phyloP scores from a whole-genome alignment of 2,113 vertebrate genomes.

The Aphyosemion australe region DNA sequence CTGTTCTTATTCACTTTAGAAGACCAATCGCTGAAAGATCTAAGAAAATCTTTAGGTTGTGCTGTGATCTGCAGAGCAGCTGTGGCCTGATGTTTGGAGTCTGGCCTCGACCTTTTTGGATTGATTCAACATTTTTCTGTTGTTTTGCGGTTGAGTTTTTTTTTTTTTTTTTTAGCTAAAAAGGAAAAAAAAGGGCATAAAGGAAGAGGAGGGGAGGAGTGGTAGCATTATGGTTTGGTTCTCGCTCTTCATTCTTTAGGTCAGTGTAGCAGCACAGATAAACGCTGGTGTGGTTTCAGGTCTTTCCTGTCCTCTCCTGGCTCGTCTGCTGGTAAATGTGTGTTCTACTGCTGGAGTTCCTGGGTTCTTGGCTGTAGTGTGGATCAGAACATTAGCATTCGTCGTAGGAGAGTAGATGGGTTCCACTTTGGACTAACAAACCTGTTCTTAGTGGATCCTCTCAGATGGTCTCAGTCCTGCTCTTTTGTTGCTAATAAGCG shows the following conservation, averaged over 20 bases:
- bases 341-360: slow-evolving; percentile 11
- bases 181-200: slow-evolving; percentile 15
- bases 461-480: slow-evolving; percentile 10
- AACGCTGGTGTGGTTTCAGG: slow-evolving; percentile 60
- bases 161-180: slow-evolving; percentile 34
- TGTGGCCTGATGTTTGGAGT: slow-evolving; percentile 23
- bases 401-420: slow-evolving; percentile 34
- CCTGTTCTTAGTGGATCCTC: slow-evolving; percentile 13
- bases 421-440: slow-evolving; percentile 46
- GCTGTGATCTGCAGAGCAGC: slow-evolving; percentile 8
- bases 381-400: slow-evolving; percentile 73
- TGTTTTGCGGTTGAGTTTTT: slow-evolving; percentile 31
- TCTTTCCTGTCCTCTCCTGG: slow-evolving; percentile 48
- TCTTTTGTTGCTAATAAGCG: slow-evolving; percentile 61
- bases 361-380: slow-evolving; percentile 65
- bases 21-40: neutral
- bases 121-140: slow-evolving; percentile 44
- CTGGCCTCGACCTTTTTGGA: slow-evolving; percentile 20
- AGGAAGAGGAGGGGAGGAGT: neutral
- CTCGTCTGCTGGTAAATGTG: too few relatives aligned
- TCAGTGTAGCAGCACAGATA: slow-evolving; percentile 64
- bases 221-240: too few relatives aligned
- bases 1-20: slow-evolving; percentile 6
- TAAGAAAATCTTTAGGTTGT: slow-evolving; percentile 16
- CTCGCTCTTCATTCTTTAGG: slow-evolving; percentile 68